These are phyloP conservation scores for Hirundo rustica DNA, from an alignment of 2,797 vertebrate genomes.

Conservation along the genomic window DNA sequence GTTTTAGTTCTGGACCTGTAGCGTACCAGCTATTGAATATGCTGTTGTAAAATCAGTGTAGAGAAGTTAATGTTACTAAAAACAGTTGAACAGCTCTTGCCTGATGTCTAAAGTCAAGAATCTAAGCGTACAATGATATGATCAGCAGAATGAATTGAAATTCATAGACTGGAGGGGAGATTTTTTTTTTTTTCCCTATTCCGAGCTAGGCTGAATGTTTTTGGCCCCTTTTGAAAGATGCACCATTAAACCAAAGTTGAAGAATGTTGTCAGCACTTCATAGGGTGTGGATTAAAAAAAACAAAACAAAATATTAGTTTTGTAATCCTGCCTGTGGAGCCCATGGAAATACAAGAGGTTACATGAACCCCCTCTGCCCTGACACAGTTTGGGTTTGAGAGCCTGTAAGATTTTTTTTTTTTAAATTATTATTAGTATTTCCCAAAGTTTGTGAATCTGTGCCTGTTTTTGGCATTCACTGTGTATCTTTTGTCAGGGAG, in stretches of 20 bases:
- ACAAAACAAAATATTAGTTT: neutral
- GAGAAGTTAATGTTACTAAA: neutral
- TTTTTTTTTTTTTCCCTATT: neutral
- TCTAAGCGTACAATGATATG: neutral
- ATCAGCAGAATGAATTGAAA: neutral
- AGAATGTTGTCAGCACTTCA: neutral
- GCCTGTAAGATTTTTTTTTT: neutral
- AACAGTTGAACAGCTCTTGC: neutral
- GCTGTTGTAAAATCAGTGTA: neutral
- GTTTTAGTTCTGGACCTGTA: too few species aligned
- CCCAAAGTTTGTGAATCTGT: neutral
- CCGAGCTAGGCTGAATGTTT: neutral
- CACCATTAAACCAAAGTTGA: neutral
- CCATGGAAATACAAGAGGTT: too few species aligned
- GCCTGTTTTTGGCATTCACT: fast-evolving
- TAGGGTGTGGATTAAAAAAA: neutral
- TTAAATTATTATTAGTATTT: neutral
- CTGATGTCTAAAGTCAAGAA: neutral
- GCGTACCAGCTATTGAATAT: neutral
- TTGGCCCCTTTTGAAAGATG: neutral
- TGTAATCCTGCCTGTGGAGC: too few species aligned
- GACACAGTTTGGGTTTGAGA: neutral
- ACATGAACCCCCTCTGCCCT: too few species aligned
- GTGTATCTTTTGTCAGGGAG: fast-evolving
- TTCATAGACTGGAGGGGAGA: neutral